Evolutionary conservation across 2,113 vertebrate species (phyloP), one percentile per base, ranked within the genome.

Genomic region (Chaetorhynchus papuensis): DNA sequence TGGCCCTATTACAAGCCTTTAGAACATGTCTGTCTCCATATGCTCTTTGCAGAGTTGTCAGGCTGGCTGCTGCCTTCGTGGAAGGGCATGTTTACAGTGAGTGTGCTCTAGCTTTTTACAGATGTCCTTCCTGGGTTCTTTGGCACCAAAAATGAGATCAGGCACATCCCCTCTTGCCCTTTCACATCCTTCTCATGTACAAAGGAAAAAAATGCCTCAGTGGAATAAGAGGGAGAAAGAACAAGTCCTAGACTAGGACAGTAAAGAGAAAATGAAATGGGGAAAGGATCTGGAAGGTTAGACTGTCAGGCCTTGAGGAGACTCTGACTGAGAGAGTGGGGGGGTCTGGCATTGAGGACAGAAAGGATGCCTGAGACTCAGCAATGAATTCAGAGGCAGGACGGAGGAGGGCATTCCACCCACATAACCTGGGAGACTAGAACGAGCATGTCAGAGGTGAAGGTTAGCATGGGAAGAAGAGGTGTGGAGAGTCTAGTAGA

Each of bases 381-480:
- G 26, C 17, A 82, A 68, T 33, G 4, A 68, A 54, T 71, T 60
- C 15, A 71, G 63, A 37, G 26, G 26, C 24, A 71, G 45, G 35
- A 53, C 0, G 0, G 42, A 82, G 65, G n/a, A 80, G 10, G 64
- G 5, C 15, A 60, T 71, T 66, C 35, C 52, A 57, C 41, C 11
- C 21, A 50, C 15, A 17, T 35, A 66, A 59, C 24, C 14, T 47
- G 24, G 17, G n/a, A 88, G 56, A 68, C 31, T 75, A 56, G 65
- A 83, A 69, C 13, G 41, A 23, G 4, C 0, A 0, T 3, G 1
- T 41, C 37, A 45, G 37, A 79, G 28, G 15, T 83, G 52, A 86
- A 66, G 42, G 31, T 54, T 39, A 70, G 31, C 23, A 59, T 16
- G 35, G 52, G 75, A 65, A n/a, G 35, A 76, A 85, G 42, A 71